Conservation (phyloP, 2,113 vertebrate genomes). For the Notothenia coriiceps region DNA sequence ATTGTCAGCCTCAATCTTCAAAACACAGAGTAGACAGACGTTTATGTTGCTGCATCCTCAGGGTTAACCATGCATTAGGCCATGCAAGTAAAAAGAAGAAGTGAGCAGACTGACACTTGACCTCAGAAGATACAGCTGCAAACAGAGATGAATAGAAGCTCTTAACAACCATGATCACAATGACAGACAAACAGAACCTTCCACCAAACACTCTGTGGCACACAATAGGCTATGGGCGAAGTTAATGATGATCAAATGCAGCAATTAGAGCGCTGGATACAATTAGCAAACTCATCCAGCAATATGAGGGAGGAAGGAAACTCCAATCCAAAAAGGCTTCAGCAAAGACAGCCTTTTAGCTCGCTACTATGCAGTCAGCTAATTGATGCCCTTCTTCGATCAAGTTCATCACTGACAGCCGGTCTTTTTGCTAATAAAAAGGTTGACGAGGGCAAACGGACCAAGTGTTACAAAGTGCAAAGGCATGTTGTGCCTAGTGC, state of each 20-base stretch:
- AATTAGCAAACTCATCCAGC: slow-evolving; percentile 26
- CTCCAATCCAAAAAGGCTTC: slow-evolving; percentile 25
- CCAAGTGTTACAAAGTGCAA: neutral
- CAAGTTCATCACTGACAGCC: slow-evolving; percentile 16
- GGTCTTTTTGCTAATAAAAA: slow-evolving; percentile 21
- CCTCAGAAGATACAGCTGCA: neutral
- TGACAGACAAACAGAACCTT: neutral
- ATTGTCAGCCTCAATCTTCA: too few species aligned
- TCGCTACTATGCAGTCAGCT: slow-evolving; percentile 27
- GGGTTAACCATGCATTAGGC: neutral
- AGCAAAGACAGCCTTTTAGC: slow-evolving; percentile 40
- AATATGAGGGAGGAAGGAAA: neutral
- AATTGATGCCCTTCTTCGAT: slow-evolving; percentile 48
- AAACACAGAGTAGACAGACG: neutral
- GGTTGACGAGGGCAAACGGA: slow-evolving; percentile 8
- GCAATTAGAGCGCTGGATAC: slow-evolving; percentile 35
- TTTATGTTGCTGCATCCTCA: neutral
- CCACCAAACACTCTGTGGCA: neutral
- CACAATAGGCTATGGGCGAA: slow-evolving; percentile 1
- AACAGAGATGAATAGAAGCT: slow-evolving; percentile 4
- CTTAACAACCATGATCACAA: slow-evolving; percentile 18
- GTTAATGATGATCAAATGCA: slow-evolving; percentile 38
- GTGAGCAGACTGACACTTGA: neutral
- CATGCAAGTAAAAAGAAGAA: neutral
- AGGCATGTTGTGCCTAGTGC: neutral